A percentile compares a stretch with the other conserved stretches of the same genome.
These are phyloP conservation scores for Macrosteles quadrilineatus DNA, from an alignment of 1,140 invertebrate genomes.

Conservation along the genomic window DNA sequence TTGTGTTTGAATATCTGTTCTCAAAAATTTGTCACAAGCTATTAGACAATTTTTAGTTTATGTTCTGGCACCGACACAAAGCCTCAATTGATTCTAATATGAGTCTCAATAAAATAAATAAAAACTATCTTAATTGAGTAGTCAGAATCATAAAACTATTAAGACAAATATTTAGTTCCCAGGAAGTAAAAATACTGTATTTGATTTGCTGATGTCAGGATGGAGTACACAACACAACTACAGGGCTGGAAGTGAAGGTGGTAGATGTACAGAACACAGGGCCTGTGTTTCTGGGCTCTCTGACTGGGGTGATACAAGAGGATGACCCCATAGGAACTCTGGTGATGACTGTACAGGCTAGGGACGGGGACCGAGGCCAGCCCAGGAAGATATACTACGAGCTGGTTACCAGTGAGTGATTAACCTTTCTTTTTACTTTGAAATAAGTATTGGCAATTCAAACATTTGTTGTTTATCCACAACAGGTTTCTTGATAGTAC, in stretches of 20 bases:
- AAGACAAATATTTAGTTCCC: too few species aligned
- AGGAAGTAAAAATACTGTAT: too few species aligned
- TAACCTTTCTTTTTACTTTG: not conserved
- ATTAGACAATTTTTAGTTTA: too few species aligned
- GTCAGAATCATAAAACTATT: too few species aligned
- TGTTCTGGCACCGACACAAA: too few species aligned
- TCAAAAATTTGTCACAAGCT: too few species aligned
- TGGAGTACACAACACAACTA: slow-evolving; percentile 69
- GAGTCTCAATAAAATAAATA: too few species aligned
- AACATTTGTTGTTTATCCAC: too few species aligned
- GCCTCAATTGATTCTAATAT: too few species aligned
- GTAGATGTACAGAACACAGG: slow-evolving; percentile 81
- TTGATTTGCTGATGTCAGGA: slow-evolving; percentile 60
- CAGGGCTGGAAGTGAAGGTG: slow-evolving; percentile 73
- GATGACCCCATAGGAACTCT: slow-evolving; percentile 82
- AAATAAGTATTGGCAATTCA: not conserved
- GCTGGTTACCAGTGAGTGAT: slow-evolving; percentile 73
- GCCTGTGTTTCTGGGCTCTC: slow-evolving; percentile 76
- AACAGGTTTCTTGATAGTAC: too few species aligned
- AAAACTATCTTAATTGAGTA: too few species aligned
- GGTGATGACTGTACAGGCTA: slow-evolving; percentile 74
- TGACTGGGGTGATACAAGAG: slow-evolving; percentile 79
- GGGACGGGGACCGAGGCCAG: slow-evolving; percentile 78
- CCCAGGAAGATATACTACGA: slow-evolving; percentile 77
- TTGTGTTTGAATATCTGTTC: too few species aligned